Evolutionary conservation across 2,113 vertebrate genomes (phyloP).

Genomic region (Sorex araneus): DNA sequence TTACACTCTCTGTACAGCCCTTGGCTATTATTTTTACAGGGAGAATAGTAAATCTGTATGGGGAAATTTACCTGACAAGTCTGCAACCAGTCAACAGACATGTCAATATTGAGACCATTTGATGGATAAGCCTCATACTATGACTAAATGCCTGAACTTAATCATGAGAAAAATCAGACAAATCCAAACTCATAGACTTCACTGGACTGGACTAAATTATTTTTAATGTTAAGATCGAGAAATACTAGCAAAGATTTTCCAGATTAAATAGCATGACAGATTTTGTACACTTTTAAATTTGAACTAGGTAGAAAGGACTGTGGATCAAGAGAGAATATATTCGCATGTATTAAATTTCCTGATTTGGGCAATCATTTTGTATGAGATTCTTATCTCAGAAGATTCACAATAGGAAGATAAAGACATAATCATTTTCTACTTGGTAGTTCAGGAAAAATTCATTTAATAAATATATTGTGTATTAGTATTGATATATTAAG

Average conservation of each 20-base stretch:
- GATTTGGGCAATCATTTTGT: not conserved
- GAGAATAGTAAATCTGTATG: not conserved
- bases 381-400: conserved; percentile 34
- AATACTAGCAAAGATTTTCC: not conserved
- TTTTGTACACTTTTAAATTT: no score
- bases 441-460: not conserved
- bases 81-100: no score
- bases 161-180: not conserved
- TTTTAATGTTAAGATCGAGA: conserved; percentile 28
- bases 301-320: no score
- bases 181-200: not conserved
- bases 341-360: not conserved
- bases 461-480: not conserved
- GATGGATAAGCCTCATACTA: no score
- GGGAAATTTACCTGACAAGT: no score
- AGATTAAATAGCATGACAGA: no score
- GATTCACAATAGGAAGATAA: not conserved
- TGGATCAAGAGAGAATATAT: not conserved
- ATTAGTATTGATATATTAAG: not conserved
- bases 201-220: not conserved
- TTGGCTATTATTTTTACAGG: conserved; percentile 7
- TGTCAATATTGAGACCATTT: no score
- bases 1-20: no score
- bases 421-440: not conserved
- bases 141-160: not conserved